phyloP scores from a whole-genome alignment of 2,797 vertebrate species.

The Anas capensis region DNA sequence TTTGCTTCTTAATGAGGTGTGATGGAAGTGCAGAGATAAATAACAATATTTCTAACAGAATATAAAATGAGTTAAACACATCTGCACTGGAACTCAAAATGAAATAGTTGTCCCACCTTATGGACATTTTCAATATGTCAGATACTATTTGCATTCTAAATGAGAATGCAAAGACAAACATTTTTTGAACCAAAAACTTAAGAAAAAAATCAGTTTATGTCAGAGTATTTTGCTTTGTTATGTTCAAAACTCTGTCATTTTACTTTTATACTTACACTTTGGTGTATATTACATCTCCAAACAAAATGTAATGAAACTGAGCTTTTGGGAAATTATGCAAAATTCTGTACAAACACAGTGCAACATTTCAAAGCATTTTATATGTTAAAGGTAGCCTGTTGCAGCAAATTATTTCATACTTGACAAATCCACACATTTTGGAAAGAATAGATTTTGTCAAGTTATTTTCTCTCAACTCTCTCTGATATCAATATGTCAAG shows the following conservation, averaged over 20 bases:
- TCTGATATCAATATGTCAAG: background rate
- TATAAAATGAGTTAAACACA: background rate
- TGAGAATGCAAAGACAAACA: background rate
- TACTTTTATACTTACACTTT: background rate
- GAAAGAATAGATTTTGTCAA: constrained; percentile 3
- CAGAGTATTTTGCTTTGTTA: background rate
- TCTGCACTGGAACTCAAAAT: background rate
- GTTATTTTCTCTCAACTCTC: background rate
- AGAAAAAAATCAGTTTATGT: background rate
- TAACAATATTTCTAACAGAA: constrained; percentile 13
- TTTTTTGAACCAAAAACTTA: background rate
- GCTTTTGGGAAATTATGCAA: background rate
- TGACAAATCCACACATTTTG: background rate
- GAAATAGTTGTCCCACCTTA: background rate
- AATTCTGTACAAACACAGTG: background rate
- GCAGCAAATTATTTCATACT: background rate
- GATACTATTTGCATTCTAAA: background rate
- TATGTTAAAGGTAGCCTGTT: background rate
- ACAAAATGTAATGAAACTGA: background rate
- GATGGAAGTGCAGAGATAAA: constrained; percentile 5
- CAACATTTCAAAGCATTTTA: background rate
- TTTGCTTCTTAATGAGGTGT: constrained; percentile 22
- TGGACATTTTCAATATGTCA: background rate
- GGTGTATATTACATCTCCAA: background rate
- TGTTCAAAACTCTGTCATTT: background rate